These are phyloP conservation scores for Zosterops lateralis DNA, from an alignment of 2,113 vertebrate species.

Conservation along the genomic window DNA sequence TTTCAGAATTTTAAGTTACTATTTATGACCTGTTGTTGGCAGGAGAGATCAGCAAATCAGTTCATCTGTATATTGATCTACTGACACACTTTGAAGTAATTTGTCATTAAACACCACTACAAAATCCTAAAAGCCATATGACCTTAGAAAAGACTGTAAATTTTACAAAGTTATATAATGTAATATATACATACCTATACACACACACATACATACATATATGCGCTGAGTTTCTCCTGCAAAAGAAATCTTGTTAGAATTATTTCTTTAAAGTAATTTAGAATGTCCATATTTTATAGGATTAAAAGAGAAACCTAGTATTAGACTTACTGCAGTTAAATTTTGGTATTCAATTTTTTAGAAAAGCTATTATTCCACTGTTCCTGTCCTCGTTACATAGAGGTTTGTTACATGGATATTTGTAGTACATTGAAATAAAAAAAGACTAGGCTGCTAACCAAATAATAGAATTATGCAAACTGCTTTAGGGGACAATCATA, in stretches of 20 bases:
- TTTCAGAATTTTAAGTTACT: neutral
- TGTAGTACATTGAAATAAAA: neutral
- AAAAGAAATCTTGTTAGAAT: neutral
- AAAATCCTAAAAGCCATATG: rapidly evolving
- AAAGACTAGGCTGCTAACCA: neutral
- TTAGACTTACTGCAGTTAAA: neutral
- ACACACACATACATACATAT: no score
- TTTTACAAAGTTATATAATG: neutral
- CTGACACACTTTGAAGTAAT: neutral
- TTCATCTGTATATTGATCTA: neutral
- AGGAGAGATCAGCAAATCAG: neutral
- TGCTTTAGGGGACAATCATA: neutral
- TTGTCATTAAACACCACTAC: neutral
- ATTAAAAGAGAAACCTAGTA: neutral
- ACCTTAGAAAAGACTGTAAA: neutral
- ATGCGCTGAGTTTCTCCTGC: neutral
- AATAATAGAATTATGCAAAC: neutral
- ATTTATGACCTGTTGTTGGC: neutral
- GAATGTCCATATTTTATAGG: neutral
- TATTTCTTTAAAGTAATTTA: neutral
- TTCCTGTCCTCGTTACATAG: neutral
- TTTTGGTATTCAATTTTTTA: neutral
- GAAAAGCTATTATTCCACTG: neutral
- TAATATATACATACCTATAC: neutral
- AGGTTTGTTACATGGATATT: neutral